Percentiles rank a stretch among this genome's conserved stretches.
These are phyloP conservation scores for Acleris holmiana DNA, from an alignment of 2,888 invertebrate genomes.

Conservation along the genomic window DNA sequence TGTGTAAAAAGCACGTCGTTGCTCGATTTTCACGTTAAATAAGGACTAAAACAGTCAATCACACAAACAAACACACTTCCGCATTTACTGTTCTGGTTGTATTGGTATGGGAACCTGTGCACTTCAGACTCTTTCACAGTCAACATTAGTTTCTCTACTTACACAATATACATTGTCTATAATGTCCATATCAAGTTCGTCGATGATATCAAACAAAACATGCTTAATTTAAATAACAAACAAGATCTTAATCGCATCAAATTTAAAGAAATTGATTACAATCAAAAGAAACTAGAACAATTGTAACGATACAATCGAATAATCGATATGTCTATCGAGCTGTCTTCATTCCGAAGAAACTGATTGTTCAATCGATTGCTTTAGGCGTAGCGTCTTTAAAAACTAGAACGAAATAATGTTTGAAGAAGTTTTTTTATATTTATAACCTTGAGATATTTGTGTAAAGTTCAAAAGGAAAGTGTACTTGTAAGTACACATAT, in stretches of 20 bases:
- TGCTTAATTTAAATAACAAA: background rate
- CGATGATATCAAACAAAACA: too few species aligned
- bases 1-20: too few species aligned
- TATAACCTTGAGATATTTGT: background rate
- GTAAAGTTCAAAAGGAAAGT: slow-evolving; percentile 1
- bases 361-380: slow-evolving; percentile 16
- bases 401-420: background rate
- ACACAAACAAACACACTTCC: too few species aligned
- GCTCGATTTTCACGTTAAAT: too few species aligned
- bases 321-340: slow-evolving; percentile 22
- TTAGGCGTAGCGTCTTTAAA: background rate
- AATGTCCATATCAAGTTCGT: too few species aligned
- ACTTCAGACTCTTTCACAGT: too few species aligned
- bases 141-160: too few species aligned
- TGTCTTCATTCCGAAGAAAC: slow-evolving; percentile 16
- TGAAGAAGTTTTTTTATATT: background rate
- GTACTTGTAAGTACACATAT: background rate
- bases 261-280: slow-evolving; percentile 6
- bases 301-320: slow-evolving; percentile 11
- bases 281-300: slow-evolving; percentile 26
- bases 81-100: too few species aligned
- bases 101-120: too few species aligned
- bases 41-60: too few species aligned
- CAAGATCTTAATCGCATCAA: background rate
- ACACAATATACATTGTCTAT: too few species aligned